A percentile compares a stretch with the other conserved stretches of the same genome.
These are phyloP conservation scores for Rhincodon typus DNA, from an alignment of 2,797 vertebrate species.

Conservation along the genomic window DNA sequence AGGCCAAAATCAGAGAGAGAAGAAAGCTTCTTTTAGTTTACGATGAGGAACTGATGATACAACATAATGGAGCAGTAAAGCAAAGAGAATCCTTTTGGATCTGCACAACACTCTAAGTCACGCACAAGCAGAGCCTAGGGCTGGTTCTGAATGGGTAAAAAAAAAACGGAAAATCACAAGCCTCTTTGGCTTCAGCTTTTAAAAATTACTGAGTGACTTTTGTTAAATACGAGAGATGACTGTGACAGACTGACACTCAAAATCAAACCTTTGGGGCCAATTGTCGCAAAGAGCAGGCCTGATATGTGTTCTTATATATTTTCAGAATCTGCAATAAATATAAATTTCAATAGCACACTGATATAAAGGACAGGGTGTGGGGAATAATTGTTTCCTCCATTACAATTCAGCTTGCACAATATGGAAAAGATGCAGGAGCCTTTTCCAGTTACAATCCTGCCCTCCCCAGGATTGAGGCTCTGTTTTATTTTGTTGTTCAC, in stretches of 20 bases:
- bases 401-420: background rate
- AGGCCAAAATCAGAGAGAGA: too few relatives aligned
- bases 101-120: background rate
- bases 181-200: background rate
- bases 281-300: background rate
- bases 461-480: too few relatives aligned
- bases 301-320: background rate
- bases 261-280: background rate
- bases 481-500: background rate
- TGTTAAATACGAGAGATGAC: background rate
- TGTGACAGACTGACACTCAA: background rate
- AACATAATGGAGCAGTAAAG: background rate
- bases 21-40: background rate
- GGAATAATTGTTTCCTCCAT: background rate
- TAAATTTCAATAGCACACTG: background rate
- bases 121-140: background rate
- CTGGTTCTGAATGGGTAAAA: background rate
- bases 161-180: background rate
- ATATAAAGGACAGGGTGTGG: background rate
- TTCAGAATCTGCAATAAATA: background rate
- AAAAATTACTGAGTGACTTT: background rate
- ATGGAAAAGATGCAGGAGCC: background rate
- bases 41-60: background rate
- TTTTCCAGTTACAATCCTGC: background rate
- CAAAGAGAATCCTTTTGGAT: background rate